Evolutionary conservation across 2,888 invertebrate genomes (phyloP), one percentile per base, ranked within the genome.

Genomic region (Macrophya alboannulata): DNA sequence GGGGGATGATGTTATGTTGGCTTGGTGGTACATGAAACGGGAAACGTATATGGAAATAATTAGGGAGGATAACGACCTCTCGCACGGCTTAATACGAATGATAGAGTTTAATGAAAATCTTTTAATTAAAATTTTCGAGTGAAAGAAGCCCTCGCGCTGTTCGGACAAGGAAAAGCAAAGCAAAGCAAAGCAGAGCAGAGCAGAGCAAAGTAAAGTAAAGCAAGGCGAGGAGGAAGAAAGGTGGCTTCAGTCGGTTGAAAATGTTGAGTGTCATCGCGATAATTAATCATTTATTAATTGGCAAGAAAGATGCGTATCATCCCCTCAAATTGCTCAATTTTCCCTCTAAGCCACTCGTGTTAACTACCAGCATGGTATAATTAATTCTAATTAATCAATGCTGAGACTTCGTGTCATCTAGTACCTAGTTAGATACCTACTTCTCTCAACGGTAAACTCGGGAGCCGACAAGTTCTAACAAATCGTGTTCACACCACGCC

Each of bases 251-350:
- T 62, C 48, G 68, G 48, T 65, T 25, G 85, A 43, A 85, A 85
- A 85, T 84, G 72, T 82, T 88, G 88, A 91, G 91, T 91, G 91
- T 91, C 92, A 92, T 91, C 90, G 88, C 84, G 86, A 88, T 90
- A 90, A 92, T 92, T 92, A 92, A 92, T 92, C 91, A 92, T 90
- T 88, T 89, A 92, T 92, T 92, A 92, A 92, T 92, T 92, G 92
- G 91, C 90, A 91, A 91, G 90, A 91, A 92, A 92, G 90, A 87
- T 89, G 88, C 89, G 88, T 89, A 90, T 91, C 92, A 91, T 91
- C 90, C 89, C 87, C 77, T 86, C 86, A 90, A 91, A 91, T 91
- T 91, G 86, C 89, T 87, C 86, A 89, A 89, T 89, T 91, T 89
- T 89, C 86, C 51, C 84, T 85, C 71, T 79, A 55, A 74, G 87